phyloP scores from a whole-genome alignment of 2,888 invertebrate species.

The Plagiodera versicolora region DNA sequence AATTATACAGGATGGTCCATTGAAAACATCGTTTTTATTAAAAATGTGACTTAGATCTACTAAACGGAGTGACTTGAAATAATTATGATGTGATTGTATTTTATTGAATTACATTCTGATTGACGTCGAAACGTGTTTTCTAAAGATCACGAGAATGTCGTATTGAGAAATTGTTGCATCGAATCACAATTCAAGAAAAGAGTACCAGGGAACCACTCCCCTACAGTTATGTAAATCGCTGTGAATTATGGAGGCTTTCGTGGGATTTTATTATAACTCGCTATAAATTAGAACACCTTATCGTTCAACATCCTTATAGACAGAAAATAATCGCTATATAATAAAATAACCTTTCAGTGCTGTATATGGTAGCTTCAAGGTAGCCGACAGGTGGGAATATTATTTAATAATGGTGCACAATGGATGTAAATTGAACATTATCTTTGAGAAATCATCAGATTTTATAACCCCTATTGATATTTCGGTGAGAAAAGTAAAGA shows the following conservation, averaged over 20 bases:
- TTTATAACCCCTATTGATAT: neutral
- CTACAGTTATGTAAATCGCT: constrained; percentile 16
- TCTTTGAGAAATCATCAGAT: neutral
- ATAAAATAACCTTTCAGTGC: no score
- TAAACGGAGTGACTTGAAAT: no score
- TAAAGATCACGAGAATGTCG: neutral
- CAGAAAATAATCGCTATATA: neutral
- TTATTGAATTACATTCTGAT: no score
- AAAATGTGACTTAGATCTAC: no score
- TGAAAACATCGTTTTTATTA: no score
- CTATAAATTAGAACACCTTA: neutral
- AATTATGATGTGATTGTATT: no score
- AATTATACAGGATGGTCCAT: no score
- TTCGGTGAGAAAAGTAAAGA: no score
- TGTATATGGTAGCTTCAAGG: neutral
- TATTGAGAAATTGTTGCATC: neutral
- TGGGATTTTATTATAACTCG: constrained; percentile 11
- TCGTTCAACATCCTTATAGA: neutral
- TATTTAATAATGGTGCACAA: no score
- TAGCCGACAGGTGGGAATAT: neutral
- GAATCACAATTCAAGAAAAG: constrained; percentile 1
- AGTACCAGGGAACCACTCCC: constrained; percentile 13
- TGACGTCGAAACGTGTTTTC: neutral
- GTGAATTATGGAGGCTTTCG: constrained; percentile 14
- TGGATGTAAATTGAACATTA: no score